Percentiles rank a stretch among this genome's conserved stretches.
Conservation (phyloP, 2,113 vertebrate genomes). For the Sardina pilchardus region DNA sequence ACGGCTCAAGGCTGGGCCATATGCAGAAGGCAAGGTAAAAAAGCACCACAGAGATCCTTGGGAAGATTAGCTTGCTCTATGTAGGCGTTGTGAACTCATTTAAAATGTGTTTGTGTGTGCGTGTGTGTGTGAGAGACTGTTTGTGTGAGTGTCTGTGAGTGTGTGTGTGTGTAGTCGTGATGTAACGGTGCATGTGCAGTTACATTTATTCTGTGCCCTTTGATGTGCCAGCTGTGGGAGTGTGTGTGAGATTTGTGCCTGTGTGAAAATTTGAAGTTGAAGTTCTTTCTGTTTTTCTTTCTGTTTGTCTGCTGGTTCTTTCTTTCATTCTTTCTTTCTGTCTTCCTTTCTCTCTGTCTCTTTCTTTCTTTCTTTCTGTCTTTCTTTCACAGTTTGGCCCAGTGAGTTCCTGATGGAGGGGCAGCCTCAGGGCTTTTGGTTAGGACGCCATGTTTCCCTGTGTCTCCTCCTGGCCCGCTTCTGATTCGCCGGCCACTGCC, state of each 20-base stretch:
- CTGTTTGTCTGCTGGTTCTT: not conserved
- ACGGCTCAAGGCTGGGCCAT: not conserved
- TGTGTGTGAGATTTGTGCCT: not conserved
- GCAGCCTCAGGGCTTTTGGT: slow-evolving; percentile 57
- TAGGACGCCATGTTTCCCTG: slow-evolving; percentile 80
- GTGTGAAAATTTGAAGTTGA: not conserved
- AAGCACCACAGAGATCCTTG: not conserved
- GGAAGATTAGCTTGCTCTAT: not conserved
- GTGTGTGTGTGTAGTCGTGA: not conserved
- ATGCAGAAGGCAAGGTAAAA: slow-evolving; percentile 1
- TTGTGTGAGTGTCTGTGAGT: not conserved
- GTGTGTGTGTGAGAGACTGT: not conserved
- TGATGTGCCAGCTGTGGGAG: not conserved
- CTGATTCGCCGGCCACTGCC: slow-evolving; percentile 54
- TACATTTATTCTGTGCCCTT: not conserved
- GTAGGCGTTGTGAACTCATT: not conserved
- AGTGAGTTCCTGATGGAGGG: slow-evolving; percentile 60
- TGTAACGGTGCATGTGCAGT: not conserved
- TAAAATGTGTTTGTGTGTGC: not conserved
- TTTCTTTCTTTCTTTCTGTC: not conserved
- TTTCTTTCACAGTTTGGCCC: slow-evolving; percentile 17
- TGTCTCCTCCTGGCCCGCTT: slow-evolving; percentile 72
- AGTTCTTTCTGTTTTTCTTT: not conserved
- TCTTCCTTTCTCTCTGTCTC: not conserved
- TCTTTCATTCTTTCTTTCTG: slow-evolving; percentile 7